These are phyloP conservation scores for Perccottus glenii DNA, from an alignment of 2,113 vertebrate genomes.

Conservation along the genomic window DNA sequence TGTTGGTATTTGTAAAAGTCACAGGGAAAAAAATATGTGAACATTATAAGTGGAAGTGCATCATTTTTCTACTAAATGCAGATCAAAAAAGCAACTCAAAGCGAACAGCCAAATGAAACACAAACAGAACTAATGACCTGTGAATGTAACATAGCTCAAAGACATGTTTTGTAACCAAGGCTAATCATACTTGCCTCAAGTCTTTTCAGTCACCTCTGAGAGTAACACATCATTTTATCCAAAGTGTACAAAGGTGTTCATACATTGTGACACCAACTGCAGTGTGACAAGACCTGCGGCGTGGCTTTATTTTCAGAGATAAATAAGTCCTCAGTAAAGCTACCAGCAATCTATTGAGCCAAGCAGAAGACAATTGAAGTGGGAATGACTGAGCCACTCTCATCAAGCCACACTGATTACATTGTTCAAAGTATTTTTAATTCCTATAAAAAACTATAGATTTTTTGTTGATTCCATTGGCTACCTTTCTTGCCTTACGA, in stretches of 20 bases:
- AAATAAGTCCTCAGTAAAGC: conserved; percentile 16
- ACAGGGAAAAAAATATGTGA: too few relatives aligned
- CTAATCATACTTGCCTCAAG: conserved; percentile 19
- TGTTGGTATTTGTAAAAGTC: too few relatives aligned
- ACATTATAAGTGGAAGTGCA: too few relatives aligned
- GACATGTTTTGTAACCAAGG: neutral
- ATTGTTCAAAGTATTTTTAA: neutral
- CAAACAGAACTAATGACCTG: conserved; percentile 32
- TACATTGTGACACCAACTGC: conserved; percentile 46
- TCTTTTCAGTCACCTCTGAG: conserved; percentile 16
- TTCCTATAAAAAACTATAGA: neutral
- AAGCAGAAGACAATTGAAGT: neutral
- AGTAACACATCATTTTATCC: conserved; percentile 16
- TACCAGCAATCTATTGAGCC: neutral
- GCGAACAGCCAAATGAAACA: conserved; percentile 21
- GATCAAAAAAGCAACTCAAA: conserved; percentile 10
- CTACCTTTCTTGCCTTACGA: neutral
- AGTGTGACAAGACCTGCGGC: conserved; percentile 37
- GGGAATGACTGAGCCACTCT: neutral
- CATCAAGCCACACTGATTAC: neutral
- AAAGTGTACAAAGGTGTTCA: conserved; percentile 34
- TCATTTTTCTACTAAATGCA: too few relatives aligned
- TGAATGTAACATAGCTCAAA: neutral
- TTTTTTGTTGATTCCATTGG: neutral
- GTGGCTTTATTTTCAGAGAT: conserved; percentile 24